Evolutionary conservation across 2,888 invertebrate species (phyloP), one percentile per base, ranked within the genome.

Genomic region (Eupithecia vulgata): DNA sequence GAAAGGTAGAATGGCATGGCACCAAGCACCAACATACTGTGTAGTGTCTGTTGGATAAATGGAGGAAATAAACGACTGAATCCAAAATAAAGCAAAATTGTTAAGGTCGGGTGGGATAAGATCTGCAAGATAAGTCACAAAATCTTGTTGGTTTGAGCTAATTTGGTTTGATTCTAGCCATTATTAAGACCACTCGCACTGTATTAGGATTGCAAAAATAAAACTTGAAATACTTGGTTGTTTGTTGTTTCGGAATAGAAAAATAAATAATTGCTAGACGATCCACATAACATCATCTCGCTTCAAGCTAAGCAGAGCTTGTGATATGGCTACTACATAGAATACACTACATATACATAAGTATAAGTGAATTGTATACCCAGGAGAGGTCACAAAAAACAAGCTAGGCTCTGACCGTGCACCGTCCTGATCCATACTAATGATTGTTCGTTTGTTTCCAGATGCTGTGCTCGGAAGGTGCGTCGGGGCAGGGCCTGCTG

Each of bases 401-500:
- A 40, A 42, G 17, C 17, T 42, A 42, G 15, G 42, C 17, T 42
- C 42, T 15, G 42, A 17, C 6, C 17, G 5, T 45, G 6, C 45
- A 45, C 45, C 37, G 7, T 8, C 37, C 45, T 17, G 45, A 6
- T 45, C 45, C 45, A 17, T 45, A 0, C 17, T 45, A 45, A 45
- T n/a, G n/a, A 48, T 1, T 4, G 61, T 61, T 15, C 15, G 62
- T 64, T 37, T 37, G 37, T 64, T 64, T 64, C 30, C 92, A 95
- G 95, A 95, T 94, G 95, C 94, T 94, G 89, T 94, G 94, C 88
- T 88, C 90, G 83, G 94, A 94, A 84, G 82, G 90, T 77, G 83
- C 82, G 77, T 85, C 90, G 78, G 95, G 94, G 62, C 91, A 91
- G 59, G 93, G 91, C 81, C 95, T 96, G 70, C 92, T 95, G 78